phyloP scores from a whole-genome alignment of 2,113 vertebrate genomes.

The Indicator maculatus region DNA sequence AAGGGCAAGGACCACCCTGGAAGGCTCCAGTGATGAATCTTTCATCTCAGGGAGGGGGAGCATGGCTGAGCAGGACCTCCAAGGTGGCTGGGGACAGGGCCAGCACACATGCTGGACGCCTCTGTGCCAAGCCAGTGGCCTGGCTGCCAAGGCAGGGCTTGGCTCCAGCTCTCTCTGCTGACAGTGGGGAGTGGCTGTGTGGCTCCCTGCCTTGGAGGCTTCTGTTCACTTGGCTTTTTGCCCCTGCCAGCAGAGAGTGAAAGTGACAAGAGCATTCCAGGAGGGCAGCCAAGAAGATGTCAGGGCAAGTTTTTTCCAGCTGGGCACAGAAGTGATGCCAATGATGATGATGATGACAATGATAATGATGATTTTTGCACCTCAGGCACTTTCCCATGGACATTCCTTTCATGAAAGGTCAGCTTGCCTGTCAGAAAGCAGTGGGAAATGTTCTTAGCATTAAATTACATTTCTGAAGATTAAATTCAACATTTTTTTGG shows the following conservation, averaged over 20 bases:
- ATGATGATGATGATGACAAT: not conserved
- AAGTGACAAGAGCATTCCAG: conserved; percentile 38
- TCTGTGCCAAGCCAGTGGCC: not conserved
- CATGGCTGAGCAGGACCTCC: accelerated
- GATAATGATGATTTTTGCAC: not conserved
- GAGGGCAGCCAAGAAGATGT: conserved; percentile 50
- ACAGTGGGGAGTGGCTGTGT: not conserved
- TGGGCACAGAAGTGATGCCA: not conserved
- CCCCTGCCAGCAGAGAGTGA: not conserved
- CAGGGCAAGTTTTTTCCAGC: not conserved
- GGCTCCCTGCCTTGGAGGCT: conserved; percentile 22
- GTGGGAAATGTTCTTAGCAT: not conserved
- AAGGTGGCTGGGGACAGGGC: accelerated
- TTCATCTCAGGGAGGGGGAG: not conserved
- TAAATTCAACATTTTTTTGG: not conserved
- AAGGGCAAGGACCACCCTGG: not conserved
- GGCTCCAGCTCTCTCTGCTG: conserved; percentile 7
- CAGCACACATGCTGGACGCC: not conserved
- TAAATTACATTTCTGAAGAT: not conserved
- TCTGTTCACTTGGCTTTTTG: conserved; percentile 6
- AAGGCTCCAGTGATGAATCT: not conserved
- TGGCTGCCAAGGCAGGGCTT: not conserved
- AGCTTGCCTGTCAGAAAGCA: not conserved
- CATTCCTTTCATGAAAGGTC: not conserved
- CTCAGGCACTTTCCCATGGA: not conserved